phyloP scores from a whole-genome alignment of 2,888 invertebrate genomes.

The Tineola bisselliella region DNA sequence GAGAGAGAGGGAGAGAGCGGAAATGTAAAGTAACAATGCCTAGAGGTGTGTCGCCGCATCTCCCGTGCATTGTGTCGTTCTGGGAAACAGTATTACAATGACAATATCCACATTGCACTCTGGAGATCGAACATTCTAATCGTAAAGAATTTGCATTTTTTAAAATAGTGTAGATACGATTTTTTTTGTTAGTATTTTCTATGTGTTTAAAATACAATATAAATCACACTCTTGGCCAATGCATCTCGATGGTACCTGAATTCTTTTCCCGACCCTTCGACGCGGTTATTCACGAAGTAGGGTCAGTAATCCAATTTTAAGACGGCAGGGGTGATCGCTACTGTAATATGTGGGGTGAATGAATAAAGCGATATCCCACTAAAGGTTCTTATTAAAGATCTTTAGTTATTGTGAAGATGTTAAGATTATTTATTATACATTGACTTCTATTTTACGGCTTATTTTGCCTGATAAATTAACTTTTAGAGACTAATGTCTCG shows the following conservation, averaged over 20 bases:
- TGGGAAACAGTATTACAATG: constrained; percentile 2
- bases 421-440: background rate
- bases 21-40: constrained; percentile 61
- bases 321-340: constrained; percentile 9
- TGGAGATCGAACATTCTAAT: background rate
- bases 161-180: too few species aligned
- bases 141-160: too few species aligned
- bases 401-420: background rate
- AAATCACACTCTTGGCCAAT: background rate
- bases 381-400: constrained; percentile 1
- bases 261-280: background rate
- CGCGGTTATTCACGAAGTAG: background rate
- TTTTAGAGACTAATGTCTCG: background rate
- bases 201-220: constrained; percentile 1
- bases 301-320: constrained; percentile 13
- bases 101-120: background rate
- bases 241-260: background rate
- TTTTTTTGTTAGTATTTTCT: too few species aligned
- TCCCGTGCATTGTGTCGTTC: background rate
- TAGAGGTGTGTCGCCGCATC: constrained; percentile 16
- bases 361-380: constrained; percentile 2
- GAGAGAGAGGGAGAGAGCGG: constrained; percentile 51
- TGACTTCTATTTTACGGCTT: background rate
- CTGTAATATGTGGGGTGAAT: background rate
- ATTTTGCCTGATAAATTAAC: background rate